Evolutionary conservation across 23 tunicate species (phyloP).

Genomic region (Aplidium turbinatum): DNA sequence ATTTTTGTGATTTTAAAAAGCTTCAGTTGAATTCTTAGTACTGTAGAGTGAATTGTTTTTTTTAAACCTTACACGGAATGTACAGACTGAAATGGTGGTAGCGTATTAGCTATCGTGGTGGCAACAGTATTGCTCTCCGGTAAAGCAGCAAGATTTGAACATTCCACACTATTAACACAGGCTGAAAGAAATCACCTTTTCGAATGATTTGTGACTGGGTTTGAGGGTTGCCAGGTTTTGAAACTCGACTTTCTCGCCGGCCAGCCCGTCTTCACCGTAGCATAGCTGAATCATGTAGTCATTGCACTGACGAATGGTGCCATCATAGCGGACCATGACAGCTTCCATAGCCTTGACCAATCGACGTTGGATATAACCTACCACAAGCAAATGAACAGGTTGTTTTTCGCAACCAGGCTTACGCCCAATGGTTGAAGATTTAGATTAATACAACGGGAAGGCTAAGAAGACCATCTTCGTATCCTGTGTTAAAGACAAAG

Average conservation of each 20-base stretch:
- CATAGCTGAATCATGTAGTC: conserved; percentile 98
- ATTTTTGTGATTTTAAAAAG: no score
- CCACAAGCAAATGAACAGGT: no score
- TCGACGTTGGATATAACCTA: conserved; percentile 99
- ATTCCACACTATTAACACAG: not conserved
- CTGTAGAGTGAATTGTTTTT: not conserved
- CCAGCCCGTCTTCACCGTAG: conserved; percentile 99
- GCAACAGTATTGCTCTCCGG: no score
- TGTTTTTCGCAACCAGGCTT: no score
- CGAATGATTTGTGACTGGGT: conserved; percentile 89
- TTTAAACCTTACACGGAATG: no score
- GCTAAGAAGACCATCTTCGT: no score
- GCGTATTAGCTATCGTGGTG: no score
- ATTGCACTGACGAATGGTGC: conserved; percentile 96
- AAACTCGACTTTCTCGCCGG: conserved; percentile 99
- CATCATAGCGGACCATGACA: conserved; percentile 98
- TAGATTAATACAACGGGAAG: no score
- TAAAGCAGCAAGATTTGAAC: no score
- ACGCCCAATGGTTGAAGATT: no score
- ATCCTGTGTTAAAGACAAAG: no score
- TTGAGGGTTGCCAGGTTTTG: conserved; percentile 92
- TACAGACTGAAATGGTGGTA: no score
- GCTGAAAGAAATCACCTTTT: conserved; percentile 82
- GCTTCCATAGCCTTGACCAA: conserved; percentile 99
- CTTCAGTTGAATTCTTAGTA: not conserved